Evolutionary conservation across 30 jellyfish, hydroid and myxozoan species (phyloP).

Genomic region (Sanderia malayensis): DNA sequence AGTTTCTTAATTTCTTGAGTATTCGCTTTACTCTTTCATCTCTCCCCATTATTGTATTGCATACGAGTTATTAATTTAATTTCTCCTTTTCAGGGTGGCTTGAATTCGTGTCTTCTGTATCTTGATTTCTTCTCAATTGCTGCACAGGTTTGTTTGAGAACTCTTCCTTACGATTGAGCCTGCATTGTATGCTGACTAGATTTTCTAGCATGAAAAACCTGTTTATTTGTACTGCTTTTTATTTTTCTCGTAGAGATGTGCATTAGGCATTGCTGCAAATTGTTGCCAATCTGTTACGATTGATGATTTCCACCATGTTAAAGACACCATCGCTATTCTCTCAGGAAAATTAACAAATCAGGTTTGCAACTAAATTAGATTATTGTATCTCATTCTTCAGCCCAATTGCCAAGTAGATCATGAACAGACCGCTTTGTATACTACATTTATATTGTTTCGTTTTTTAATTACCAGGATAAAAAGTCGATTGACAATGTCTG

Average conservation of each 20-base stretch:
- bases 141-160: conserved; percentile 91
- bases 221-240: neutral
- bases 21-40: no score
- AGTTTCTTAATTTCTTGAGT: no score
- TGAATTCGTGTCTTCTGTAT: conserved; percentile 73
- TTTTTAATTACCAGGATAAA: conserved; percentile 57
- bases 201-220: neutral
- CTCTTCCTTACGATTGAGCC: no score
- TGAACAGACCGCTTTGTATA: no score
- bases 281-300: conserved; percentile 93
- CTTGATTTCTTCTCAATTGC: conserved; percentile 94
- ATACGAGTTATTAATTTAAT: no score
- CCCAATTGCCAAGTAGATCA: no score
- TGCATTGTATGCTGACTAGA: no score
- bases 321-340: conserved; percentile 72
- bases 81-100: conserved; percentile 78
- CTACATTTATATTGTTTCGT: no score
- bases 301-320: conserved; percentile 85
- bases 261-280: conserved; percentile 95
- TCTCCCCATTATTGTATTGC: no score
- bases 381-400: no score
- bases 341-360: conserved; percentile 85
- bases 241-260: conserved; percentile 69
- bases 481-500: conserved; percentile 92
- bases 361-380: no score